Evolutionary conservation across 2,797 vertebrate genomes (phyloP).

Genomic region (Taeniopygia guttata): DNA sequence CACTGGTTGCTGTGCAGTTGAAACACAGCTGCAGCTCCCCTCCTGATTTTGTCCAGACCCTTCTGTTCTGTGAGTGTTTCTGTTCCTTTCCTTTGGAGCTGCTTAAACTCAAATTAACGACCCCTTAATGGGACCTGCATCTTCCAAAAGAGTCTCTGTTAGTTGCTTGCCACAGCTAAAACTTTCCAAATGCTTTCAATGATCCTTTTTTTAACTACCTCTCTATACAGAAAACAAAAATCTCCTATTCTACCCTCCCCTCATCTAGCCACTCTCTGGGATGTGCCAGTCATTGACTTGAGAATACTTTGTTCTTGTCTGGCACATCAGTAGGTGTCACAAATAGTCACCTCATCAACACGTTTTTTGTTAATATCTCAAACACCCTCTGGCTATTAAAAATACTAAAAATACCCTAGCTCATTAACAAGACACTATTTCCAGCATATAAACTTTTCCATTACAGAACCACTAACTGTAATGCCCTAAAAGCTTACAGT

Average conservation of each 20-base stretch:
- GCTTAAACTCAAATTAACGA: neutral
- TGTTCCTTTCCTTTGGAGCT: neutral
- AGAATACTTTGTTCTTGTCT: neutral
- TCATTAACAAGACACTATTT: constrained; percentile 23
- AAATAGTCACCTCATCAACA: neutral
- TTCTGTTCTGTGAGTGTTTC: neutral
- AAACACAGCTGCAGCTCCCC: neutral
- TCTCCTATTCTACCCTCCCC: neutral
- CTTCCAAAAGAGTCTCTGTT: neutral
- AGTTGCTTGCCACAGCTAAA: neutral
- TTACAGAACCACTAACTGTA: neutral
- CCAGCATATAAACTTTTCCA: constrained; percentile 4
- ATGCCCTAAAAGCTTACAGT: neutral
- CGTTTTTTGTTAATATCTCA: neutral
- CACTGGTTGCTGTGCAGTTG: neutral
- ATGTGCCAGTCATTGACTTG: neutral
- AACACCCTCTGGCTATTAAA: neutral
- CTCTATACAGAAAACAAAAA: neutral
- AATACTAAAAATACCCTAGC: neutral
- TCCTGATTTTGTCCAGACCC: neutral
- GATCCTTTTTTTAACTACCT: neutral
- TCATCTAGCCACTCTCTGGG: neutral
- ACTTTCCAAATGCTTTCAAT: neutral
- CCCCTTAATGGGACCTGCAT: neutral
- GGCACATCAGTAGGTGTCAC: neutral